Evolutionary conservation across 2,888 invertebrate genomes (phyloP), one percentile per base, ranked within the genome.

Genomic region (Drosophila kanekoi): DNA sequence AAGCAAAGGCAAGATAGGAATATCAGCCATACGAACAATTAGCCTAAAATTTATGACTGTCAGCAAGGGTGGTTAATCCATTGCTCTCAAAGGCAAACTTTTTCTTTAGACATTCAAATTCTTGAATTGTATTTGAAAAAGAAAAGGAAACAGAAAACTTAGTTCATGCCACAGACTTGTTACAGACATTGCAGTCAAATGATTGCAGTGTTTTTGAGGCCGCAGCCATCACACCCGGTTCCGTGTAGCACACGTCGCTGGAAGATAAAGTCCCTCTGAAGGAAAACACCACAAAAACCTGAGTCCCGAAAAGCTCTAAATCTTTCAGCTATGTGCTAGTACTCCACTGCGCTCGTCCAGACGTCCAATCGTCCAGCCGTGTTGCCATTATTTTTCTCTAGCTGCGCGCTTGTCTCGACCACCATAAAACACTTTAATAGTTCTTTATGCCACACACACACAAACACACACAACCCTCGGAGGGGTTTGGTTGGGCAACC

Each of bases 351-450:
- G 13, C 68, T 66, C 85, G 84, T 83, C 79, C 82, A 80, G 86
- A 35, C 65, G 49, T 35, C 33, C 54, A 43, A 10, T 35, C 35
- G 35, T 35, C 18, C 18, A 14, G 9, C 18, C 16, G 44, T 91
- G 89, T 84, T 88, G 89, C 91, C 90, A 91, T 91, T 91, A 91
- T 91, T 90, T 28, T 90, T 87, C 90, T 80, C 62, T 68, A 60
- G 72, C 64, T 65, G 67, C 74, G 71, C 78, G 84, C 91, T 91
- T 91, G 91, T 91, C 91, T 91, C 81, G 85, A 89, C 85, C 87
- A 89, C 90, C 90, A 92, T 91, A 91, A 91, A 91, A 92, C 92
- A 92, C 92, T 92, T 91, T 91, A 90, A 92, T 91, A 91, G 91
- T 91, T 91, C 90, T 82, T 89, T 85, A 66, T 70, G 72, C 64